Conservation (phyloP, 2,888 invertebrate genomes). For the Torymus texanus region DNA sequence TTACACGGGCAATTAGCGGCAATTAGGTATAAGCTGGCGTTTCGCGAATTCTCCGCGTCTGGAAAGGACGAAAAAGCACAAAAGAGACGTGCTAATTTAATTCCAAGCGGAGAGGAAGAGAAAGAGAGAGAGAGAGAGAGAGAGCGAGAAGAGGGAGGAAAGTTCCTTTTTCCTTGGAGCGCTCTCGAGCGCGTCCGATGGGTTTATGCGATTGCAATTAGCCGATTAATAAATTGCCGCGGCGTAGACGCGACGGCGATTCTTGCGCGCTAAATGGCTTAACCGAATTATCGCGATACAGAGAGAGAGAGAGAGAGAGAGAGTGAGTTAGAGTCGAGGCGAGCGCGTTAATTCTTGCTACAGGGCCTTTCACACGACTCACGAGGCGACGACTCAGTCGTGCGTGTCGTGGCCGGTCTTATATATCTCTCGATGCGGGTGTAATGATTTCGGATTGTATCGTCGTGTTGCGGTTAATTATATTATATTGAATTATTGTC, state of each 20-base stretch:
- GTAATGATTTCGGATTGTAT: too few relatives aligned
- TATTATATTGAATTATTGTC: too few relatives aligned
- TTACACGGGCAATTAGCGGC: slow-evolving; percentile 43
- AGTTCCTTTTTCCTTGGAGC: slow-evolving; percentile 19
- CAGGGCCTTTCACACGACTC: neutral
- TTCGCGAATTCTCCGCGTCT: slow-evolving; percentile 25
- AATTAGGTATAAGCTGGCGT: slow-evolving; percentile 28
- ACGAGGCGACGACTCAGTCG: too few relatives aligned
- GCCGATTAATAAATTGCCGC: slow-evolving; percentile 45
- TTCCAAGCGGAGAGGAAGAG: neutral
- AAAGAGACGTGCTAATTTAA: neutral
- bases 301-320: neutral
- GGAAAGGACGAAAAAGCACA: neutral
- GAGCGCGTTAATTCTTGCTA: neutral
- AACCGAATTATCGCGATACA: slow-evolving; percentile 39
- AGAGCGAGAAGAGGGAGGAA: slow-evolving; percentile 30
- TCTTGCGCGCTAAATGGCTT: slow-evolving; percentile 26
- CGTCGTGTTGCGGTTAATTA: too few relatives aligned
- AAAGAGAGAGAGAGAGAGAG: neutral
- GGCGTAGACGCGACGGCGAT: slow-evolving; percentile 9
- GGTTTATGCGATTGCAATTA: slow-evolving; percentile 38
- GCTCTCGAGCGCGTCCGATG: neutral
- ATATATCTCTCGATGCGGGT: too few relatives aligned
- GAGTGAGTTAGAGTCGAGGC: too few relatives aligned
- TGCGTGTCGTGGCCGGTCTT: neutral